Conservation (phyloP, 2,797 vertebrate species). For the Glossophaga mutica region DNA sequence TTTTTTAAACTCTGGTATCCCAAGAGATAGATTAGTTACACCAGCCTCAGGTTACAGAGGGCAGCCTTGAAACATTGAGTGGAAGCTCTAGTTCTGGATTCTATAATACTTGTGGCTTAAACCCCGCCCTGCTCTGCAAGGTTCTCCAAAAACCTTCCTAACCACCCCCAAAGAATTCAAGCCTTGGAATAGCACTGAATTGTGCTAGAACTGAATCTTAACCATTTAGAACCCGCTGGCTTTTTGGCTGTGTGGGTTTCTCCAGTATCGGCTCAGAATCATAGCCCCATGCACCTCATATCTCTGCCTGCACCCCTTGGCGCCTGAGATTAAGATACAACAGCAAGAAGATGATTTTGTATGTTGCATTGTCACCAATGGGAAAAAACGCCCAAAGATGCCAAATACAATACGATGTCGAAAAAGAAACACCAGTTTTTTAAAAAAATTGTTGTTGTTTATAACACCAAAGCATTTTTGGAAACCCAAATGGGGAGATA, state of each 20-base stretch:
- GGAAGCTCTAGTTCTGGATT: background rate
- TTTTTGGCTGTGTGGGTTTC: background rate
- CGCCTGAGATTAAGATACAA: background rate
- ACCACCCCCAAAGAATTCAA: background rate
- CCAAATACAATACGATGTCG: background rate
- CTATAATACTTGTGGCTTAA: background rate
- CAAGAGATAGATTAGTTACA: background rate
- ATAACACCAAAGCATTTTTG: background rate
- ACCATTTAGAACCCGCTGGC: background rate
- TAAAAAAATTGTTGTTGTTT: background rate
- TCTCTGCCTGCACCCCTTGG: background rate
- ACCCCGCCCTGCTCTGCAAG: background rate
- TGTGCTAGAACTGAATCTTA: slow-evolving; percentile 4
- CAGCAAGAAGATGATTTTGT: background rate
- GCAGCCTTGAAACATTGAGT: background rate
- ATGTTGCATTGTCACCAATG: background rate
- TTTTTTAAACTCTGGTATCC: background rate
- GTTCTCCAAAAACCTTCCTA: background rate
- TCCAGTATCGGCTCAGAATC: background rate
- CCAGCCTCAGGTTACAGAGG: background rate
- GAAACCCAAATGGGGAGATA: background rate
- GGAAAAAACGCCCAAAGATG: background rate
- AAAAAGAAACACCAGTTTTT: background rate
- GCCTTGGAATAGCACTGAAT: background rate
- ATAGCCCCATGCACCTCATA: background rate